These are phyloP conservation scores for Limnodromus scolopaceus DNA, from an alignment of 2,797 vertebrate genomes.

Conservation along the genomic window DNA sequence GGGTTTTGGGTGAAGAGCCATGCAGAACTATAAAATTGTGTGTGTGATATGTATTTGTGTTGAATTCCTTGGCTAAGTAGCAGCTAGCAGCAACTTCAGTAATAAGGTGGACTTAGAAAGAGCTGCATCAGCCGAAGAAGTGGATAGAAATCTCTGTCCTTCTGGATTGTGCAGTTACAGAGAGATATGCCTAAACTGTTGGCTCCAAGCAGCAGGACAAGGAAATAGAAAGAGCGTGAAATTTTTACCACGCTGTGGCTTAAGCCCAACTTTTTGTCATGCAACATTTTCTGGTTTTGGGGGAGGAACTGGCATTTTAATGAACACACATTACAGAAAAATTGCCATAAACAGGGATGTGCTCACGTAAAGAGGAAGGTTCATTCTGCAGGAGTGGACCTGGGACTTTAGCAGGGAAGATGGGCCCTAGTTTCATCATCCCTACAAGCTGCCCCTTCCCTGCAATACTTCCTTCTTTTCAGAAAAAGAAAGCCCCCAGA, in stretches of 20 bases:
- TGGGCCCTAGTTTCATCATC: not conserved
- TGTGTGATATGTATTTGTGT: not conserved
- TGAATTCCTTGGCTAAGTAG: not conserved
- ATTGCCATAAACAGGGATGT: not conserved
- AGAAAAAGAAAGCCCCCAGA: not conserved
- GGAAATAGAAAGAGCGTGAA: not conserved
- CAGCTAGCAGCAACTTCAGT: not conserved
- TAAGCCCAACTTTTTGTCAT: not conserved
- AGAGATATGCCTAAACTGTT: not conserved
- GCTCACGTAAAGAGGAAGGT: not conserved
- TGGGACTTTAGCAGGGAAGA: not conserved
- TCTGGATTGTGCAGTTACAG: not conserved
- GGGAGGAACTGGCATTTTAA: not conserved
- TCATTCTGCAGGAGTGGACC: not conserved
- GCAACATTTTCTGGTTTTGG: not conserved
- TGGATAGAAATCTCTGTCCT: not conserved
- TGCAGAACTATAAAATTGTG: not conserved
- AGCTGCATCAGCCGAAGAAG: not conserved
- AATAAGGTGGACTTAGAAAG: not conserved
- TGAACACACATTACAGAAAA: not conserved
- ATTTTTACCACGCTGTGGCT: not conserved
- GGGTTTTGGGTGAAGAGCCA: not conserved
- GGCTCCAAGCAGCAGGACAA: not conserved
- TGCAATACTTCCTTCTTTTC: not conserved
- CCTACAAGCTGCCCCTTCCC: not conserved